Base-by-base conservation (phyloP, 1,140 invertebrate genomes). In the Daktulosphaira vitifoliae region DNA sequence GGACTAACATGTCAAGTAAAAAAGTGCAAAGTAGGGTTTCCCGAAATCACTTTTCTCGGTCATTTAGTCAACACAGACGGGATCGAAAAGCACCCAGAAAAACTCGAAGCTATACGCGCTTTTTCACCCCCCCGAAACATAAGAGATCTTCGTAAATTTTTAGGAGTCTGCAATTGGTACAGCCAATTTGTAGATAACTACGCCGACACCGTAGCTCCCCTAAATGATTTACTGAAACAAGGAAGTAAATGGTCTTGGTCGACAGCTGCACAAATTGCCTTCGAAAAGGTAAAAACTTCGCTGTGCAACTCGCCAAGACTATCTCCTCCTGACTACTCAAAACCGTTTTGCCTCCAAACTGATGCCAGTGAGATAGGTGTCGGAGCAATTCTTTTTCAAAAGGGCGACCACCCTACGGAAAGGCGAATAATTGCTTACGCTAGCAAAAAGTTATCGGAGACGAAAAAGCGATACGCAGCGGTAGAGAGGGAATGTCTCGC, bases 331-430 rank as follows among this genome's bases (percentile, higher is more conserved):
- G 65, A 70, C 54, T 67, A 69, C 3, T 37, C 44, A 1, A 66
- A 69, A 11, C 33, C 26, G 16, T 72, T 70, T 38, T 71, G 74
- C 67, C 18, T 75, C 13, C 72, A 74, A 65, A 69, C 71, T 18
- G 69, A 72, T 68, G 72, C 74, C 0, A 69, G 68, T 49, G 37
- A 66, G 2, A 3, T 64, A 2, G 72, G 74, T 5, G 68, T 73
- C 23, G 73, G 70, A 8, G 72, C 69, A 13, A 71, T 73, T 33
- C 44, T 75, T 13, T 52, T 74, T 2, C 71, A 74, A 65, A 15
- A 25, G 7, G 42, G n/a, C 4, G 16, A 18, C 20, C 16, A 13
- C n/a, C 42, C n/a, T 5, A 9, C 13, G 4, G 4, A 44, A 18
- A 44, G 42, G 20, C 5, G 20, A 44, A 16, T 44, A 44, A 44